A percentile compares a stretch with the other conserved stretches of the same genome.
Evolutionary conservation across 1,140 invertebrate genomes (phyloP).

Genomic region (Glomeris maerens): DNA sequence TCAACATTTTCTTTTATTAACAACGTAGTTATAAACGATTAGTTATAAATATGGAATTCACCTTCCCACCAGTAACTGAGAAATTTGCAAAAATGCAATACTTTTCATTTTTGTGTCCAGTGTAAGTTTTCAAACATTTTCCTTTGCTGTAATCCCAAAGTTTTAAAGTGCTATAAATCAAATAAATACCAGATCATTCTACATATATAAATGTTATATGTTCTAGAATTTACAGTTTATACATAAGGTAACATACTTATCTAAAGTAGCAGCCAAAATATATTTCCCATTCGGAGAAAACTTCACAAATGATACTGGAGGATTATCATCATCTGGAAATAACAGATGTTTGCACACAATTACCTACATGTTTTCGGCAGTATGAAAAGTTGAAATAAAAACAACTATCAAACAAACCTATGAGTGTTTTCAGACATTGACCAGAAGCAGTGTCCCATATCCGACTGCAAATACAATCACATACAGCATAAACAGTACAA

Average conservation of each 20-base stretch:
- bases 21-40: conserved; percentile 8
- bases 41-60: too few relatives aligned
- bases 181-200: conserved; percentile 21
- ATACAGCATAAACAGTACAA: conserved; percentile 5
- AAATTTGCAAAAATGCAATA: conserved; percentile 99
- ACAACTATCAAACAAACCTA: conserved; percentile 37
- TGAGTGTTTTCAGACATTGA: conserved; percentile 94
- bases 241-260: conserved; percentile 48
- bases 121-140: conserved; percentile 94
- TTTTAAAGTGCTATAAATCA: conserved; percentile 80
- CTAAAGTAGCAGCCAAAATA: conserved; percentile 91
- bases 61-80: conserved; percentile 96
- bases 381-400: conserved; percentile 2
- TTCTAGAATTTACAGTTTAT: too few relatives aligned
- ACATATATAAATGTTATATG: conserved; percentile 11
- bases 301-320: conserved; percentile 98
- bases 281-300: conserved; percentile 99
- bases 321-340: conserved; percentile 73
- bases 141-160: conserved; percentile 98
- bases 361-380: background rate
- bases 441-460: conserved; percentile 99
- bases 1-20: conserved; percentile 9
- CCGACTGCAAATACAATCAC: conserved; percentile 49
- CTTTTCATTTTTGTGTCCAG: conserved; percentile 96
- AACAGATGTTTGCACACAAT: background rate